Conservation (phyloP, 2,797 vertebrate species). For the Anableps anableps region DNA sequence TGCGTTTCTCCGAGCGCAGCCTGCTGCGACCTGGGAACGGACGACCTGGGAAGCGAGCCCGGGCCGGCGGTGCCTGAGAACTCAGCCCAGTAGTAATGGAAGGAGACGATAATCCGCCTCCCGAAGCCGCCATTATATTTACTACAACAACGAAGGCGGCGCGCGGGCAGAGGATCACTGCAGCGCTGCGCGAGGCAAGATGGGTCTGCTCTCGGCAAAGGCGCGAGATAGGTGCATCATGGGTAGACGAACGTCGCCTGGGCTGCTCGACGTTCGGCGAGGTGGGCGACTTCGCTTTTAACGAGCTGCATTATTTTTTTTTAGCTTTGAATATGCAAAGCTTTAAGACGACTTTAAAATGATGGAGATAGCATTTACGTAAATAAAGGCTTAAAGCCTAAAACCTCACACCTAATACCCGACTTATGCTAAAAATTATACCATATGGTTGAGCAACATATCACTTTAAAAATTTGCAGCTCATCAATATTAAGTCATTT, state of each 20-base stretch:
- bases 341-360: background rate
- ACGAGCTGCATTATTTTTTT: background rate
- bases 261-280: background rate
- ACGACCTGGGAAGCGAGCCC: slow-evolving; percentile 89
- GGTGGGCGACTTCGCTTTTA: slow-evolving; percentile 1
- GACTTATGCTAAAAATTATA: background rate
- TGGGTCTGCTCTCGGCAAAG: slow-evolving; percentile 78
- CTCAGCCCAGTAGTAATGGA: slow-evolving; percentile 69
- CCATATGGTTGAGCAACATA: background rate
- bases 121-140: slow-evolving; percentile 93
- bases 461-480: background rate
- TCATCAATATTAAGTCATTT: background rate
- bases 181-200: slow-evolving; percentile 80
- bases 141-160: slow-evolving; percentile 81
- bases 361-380: background rate
- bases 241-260: slow-evolving; percentile 63
- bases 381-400: background rate
- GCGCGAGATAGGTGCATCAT: slow-evolving; percentile 84
- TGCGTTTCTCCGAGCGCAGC: slow-evolving; percentile 77
- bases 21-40: slow-evolving; percentile 76
- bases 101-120: slow-evolving; percentile 84
- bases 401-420: too few species aligned
- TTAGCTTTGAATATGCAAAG: background rate
- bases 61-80: slow-evolving; percentile 62
- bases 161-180: slow-evolving; percentile 58